Percentiles rank a stretch among this genome's conserved stretches.
These are phyloP conservation scores for Ectemnius continuus DNA, from an alignment of 2,888 invertebrate genomes.

Conservation along the genomic window DNA sequence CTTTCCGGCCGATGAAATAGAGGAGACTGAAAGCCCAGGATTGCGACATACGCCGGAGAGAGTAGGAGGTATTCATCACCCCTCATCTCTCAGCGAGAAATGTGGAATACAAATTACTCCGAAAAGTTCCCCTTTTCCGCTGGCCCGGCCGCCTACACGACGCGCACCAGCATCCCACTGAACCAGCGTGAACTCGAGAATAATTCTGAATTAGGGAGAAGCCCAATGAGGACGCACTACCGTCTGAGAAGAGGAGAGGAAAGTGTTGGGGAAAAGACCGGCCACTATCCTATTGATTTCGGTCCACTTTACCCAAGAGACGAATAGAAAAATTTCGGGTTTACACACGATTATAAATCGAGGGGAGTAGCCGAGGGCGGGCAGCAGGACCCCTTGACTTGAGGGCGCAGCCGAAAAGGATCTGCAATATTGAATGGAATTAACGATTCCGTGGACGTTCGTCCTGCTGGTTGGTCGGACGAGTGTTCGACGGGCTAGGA, in stretches of 20 bases:
- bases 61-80: slow-evolving; percentile 60
- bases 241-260: slow-evolving; percentile 25
- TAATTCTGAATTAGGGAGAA: slow-evolving; percentile 60
- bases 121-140: slow-evolving; percentile 41
- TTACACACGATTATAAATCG: not conserved
- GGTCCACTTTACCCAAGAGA: slow-evolving; percentile 27
- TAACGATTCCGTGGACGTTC: slow-evolving; percentile 72
- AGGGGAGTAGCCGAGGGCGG: not conserved
- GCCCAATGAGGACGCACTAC: slow-evolving; percentile 27
- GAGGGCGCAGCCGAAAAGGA: slow-evolving; percentile 56
- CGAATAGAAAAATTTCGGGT: not conserved
- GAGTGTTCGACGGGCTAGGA: slow-evolving; percentile 45
- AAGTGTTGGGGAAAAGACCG: not conserved
- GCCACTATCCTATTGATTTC: not conserved
- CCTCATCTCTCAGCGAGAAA: slow-evolving; percentile 67
- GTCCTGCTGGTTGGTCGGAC: slow-evolving; percentile 44
- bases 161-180: slow-evolving; percentile 28
- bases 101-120: slow-evolving; percentile 75
- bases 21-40: slow-evolving; percentile 31
- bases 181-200: slow-evolving; percentile 65
- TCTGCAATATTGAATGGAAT: slow-evolving; percentile 73
- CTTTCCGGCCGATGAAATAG: slow-evolving; percentile 15
- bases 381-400: slow-evolving; percentile 44
- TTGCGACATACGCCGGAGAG: slow-evolving; percentile 31
- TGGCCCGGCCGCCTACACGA: slow-evolving; percentile 3